These are phyloP conservation scores for Pentamera pediparva DNA, from an alignment of 53 echinoderm and acorn worm genomes.

Conservation along the genomic window DNA sequence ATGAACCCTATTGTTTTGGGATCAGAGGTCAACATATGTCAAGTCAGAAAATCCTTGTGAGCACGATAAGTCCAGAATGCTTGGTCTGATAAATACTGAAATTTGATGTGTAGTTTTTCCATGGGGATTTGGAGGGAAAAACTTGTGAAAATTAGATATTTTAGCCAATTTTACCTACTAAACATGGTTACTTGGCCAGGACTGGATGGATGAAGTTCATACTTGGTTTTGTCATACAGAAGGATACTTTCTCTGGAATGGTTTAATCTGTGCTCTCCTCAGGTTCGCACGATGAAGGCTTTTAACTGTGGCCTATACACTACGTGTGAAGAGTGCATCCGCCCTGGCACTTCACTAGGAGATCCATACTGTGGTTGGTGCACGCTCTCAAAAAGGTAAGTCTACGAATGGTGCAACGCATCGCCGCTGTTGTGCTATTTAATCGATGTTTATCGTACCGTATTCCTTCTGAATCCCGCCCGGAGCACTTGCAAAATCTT, in stretches of 20 bases:
- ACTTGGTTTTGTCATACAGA: not conserved
- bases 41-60: too few relatives aligned
- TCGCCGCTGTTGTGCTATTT: not conserved
- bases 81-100: too few relatives aligned
- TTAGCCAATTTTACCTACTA: not conserved
- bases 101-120: too few relatives aligned
- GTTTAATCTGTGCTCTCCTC: not conserved
- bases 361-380: conserved; percentile 99
- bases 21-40: too few relatives aligned
- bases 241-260: not conserved
- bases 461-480: too few relatives aligned
- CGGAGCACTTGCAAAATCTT: too few relatives aligned
- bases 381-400: conserved; percentile 68
- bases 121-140: too few relatives aligned
- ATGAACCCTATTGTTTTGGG: too few relatives aligned
- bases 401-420: too few relatives aligned
- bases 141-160: not conserved
- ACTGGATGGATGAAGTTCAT: not conserved
- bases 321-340: conserved; percentile 73
- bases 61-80: too few relatives aligned
- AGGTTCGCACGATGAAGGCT: conserved; percentile 61
- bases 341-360: conserved; percentile 53
- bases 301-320: conserved; percentile 72
- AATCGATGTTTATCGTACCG: not conserved
- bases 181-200: not conserved